Conservation (phyloP, 2,888 invertebrate genomes). For the Pherbina coryleti region DNA sequence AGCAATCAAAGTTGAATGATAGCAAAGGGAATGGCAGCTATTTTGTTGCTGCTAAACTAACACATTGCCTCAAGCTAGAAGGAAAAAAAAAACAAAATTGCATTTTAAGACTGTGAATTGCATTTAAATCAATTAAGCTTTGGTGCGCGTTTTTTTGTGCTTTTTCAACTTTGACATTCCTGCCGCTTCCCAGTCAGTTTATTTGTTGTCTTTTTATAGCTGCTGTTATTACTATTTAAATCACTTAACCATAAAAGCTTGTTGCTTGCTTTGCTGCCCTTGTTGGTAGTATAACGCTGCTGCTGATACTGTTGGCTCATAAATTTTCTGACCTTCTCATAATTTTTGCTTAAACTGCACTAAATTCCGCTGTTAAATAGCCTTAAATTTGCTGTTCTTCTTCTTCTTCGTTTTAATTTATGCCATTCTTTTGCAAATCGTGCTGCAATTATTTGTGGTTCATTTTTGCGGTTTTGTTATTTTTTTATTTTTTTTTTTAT, state of each 20-base stretch:
- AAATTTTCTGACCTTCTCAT: conserved; percentile 9
- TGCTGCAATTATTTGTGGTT: conserved; percentile 14
- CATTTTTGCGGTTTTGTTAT: not conserved
- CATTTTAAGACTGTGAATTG: conserved; percentile 6
- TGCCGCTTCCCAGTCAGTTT: not conserved
- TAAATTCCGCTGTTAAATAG: conserved; percentile 20
- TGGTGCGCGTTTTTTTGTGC: not conserved
- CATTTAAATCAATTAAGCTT: conserved; percentile 30
- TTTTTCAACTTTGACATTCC: conserved; percentile 22
- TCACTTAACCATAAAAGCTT: not conserved
- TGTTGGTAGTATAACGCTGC: not conserved
- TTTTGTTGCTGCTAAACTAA: no score
- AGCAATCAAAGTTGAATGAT: not conserved
- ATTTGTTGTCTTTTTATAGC: not conserved
- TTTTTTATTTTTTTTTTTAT: not conserved
- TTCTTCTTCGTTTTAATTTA: not conserved
- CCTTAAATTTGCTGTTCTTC: not conserved
- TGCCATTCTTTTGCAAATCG: conserved; percentile 8
- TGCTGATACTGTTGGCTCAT: not conserved
- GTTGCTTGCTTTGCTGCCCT: not conserved
- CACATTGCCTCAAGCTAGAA: no score
- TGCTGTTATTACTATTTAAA: not conserved
- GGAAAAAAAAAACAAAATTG: not conserved
- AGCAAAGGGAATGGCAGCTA: no score
- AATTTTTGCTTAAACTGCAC: conserved; percentile 27